phyloP scores from a whole-genome alignment of 2,888 invertebrate species.

The Iphiclides podalirius region DNA sequence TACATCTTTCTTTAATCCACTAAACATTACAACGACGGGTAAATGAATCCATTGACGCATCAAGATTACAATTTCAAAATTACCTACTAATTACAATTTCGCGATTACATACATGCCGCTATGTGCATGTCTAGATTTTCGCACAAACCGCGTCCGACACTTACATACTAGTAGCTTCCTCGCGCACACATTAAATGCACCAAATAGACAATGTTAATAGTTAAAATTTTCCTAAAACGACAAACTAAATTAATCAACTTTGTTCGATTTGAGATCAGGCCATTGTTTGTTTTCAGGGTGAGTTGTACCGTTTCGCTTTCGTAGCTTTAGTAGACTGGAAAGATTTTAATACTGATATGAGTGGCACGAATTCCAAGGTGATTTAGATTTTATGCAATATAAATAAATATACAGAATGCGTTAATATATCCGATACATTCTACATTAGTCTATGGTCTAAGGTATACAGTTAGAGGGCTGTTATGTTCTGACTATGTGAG shows the following conservation, averaged over 20 bases:
- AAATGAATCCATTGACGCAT: no score
- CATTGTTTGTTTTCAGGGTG: constrained; percentile 30
- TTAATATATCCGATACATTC: no score
- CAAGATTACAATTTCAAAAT: constrained; percentile 8
- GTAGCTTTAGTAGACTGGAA: constrained; percentile 31
- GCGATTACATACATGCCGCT: constrained; percentile 9
- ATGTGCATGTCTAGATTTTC: no score
- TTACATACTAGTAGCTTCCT: constrained; percentile 31
- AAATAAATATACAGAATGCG: constrained; percentile 2
- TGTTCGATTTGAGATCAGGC: constrained; percentile 59
- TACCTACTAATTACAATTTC: constrained; percentile 12
- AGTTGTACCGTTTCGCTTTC: constrained; percentile 28
- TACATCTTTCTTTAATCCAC: no score
- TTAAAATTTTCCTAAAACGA: constrained; percentile 28
- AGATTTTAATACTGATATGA: constrained; percentile 27
- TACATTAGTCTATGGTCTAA: no score
- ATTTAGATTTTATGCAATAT: no score
- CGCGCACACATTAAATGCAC: constrained; percentile 21
- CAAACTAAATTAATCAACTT: constrained; percentile 37
- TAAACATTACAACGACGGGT: no score
- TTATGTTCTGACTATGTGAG: no score
- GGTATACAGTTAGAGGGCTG: no score
- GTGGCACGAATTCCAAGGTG: not conserved
- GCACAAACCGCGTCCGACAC: no score
- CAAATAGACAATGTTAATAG: constrained; percentile 5